Conservation (phyloP, 2,888 invertebrate genomes). For the Phyllotreta cruciferae region DNA sequence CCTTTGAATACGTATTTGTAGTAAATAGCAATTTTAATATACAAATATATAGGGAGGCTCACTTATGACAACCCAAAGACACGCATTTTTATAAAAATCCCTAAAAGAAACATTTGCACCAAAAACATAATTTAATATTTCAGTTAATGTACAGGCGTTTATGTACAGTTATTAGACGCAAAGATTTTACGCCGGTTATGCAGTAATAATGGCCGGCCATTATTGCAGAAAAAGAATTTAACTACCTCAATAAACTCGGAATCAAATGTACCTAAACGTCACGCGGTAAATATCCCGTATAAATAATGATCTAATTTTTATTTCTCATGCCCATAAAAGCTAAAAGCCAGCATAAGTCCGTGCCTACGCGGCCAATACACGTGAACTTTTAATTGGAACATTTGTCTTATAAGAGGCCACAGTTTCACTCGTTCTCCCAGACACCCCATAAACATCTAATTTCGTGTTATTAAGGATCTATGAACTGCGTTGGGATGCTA, state of each 20-base stretch:
- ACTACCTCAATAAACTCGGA: conserved; percentile 6
- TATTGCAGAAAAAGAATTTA: conserved; percentile 1
- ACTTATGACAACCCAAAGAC: no score
- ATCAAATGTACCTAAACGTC: conserved; percentile 5
- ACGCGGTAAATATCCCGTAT: conserved; percentile 3
- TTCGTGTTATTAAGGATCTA: conserved; percentile 37
- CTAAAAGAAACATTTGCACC: no score
- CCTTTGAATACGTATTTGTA: no score
- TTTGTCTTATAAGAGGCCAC: conserved; percentile 22
- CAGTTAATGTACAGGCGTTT: no score
- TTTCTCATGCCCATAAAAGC: conserved; percentile 15
- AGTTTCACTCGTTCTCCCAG: conserved; percentile 24
- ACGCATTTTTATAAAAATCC: no score
- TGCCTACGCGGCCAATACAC: conserved; percentile 1
- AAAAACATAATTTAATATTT: no score
- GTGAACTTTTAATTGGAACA: conserved; percentile 27
- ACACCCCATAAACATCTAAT: conserved; percentile 41
- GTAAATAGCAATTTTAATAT: no score
- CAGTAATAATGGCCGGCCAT: no score
- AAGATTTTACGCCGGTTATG: no score
- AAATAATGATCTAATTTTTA: conserved; percentile 19
- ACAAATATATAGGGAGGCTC: no score
- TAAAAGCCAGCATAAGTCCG: conserved; percentile 5
- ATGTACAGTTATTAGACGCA: no score
- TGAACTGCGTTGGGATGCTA: conserved; percentile 18